Percentiles rank a stretch among this genome's conserved stretches.
These are phyloP conservation scores for Synanthedon vespiformis DNA, from an alignment of 2,888 invertebrate genomes.

Conservation along the genomic window DNA sequence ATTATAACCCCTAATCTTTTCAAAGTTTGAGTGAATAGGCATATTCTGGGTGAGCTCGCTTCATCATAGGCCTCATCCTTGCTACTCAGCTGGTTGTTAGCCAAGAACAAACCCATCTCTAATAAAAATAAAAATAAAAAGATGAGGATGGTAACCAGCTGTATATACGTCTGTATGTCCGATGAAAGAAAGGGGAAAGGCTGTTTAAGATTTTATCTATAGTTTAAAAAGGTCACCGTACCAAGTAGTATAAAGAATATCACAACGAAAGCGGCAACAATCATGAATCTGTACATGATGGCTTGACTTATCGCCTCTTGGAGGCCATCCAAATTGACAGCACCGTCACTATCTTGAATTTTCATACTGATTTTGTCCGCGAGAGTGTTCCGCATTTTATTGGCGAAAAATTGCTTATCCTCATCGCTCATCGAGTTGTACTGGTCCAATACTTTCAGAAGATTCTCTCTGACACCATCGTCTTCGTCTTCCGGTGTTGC, in stretches of 20 bases:
- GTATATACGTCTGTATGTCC: too few species aligned
- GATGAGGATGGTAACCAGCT: too few species aligned
- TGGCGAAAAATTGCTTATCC: slow-evolving; percentile 38
- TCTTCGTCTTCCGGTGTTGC: slow-evolving; percentile 32
- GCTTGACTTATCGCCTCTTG: slow-evolving; percentile 38
- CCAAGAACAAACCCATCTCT: too few species aligned
- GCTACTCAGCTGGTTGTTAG: too few species aligned
- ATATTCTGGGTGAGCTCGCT: too few species aligned
- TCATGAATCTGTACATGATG: slow-evolving; percentile 29
- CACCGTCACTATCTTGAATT: slow-evolving; percentile 25
- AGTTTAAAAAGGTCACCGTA: slow-evolving; percentile 8
- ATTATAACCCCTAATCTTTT: too few species aligned
- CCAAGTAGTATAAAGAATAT: slow-evolving; percentile 17
- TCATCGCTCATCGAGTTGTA: slow-evolving; percentile 34
- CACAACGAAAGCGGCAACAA: slow-evolving; percentile 27
- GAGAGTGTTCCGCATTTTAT: slow-evolving; percentile 42
- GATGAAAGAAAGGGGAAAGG: too few species aligned
- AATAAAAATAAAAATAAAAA: too few species aligned
- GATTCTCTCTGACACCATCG: slow-evolving; percentile 30
- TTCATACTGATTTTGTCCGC: slow-evolving; percentile 31
- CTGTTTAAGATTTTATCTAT: too few species aligned
- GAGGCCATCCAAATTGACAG: slow-evolving; percentile 27
- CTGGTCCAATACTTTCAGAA: slow-evolving; percentile 33
- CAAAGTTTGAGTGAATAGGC: too few species aligned
- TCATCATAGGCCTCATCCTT: too few species aligned